phyloP scores from a whole-genome alignment of 1,140 invertebrate species.

The Neuroterus valhalla region DNA sequence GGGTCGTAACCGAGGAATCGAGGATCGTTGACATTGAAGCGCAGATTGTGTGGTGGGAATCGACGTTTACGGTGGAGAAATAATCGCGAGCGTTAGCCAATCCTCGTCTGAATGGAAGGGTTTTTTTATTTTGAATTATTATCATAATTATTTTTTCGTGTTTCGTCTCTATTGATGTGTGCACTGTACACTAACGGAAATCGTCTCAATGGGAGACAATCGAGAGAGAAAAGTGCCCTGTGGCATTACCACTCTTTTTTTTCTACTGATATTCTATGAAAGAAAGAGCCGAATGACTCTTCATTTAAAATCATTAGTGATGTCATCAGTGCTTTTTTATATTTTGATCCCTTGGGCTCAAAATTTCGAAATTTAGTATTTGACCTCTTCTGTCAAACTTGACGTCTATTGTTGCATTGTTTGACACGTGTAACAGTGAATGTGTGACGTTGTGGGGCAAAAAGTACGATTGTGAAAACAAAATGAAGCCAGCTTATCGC shows the following conservation, averaged over 20 bases:
- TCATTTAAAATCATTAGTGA: constrained; percentile 18
- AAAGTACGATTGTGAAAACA: constrained; percentile 24
- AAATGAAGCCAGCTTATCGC: neutral
- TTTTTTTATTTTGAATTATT: neutral
- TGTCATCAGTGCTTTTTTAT: neutral
- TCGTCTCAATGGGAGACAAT: neutral
- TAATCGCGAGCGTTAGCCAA: constrained; percentile 37
- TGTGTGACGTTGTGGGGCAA: constrained; percentile 1
- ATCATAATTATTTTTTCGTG: neutral
- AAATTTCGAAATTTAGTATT: constrained; percentile 9
- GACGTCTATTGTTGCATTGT: constrained; percentile 20
- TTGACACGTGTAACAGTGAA: constrained; percentile 22
- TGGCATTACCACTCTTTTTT: constrained; percentile 7
- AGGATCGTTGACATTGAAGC: constrained; percentile 62
- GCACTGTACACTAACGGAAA: neutral
- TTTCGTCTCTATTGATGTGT: neutral
- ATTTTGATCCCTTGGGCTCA: neutral
- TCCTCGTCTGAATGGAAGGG: too few relatives aligned
- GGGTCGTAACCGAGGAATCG: constrained; percentile 12
- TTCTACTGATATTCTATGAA: neutral
- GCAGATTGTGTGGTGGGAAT: constrained; percentile 41
- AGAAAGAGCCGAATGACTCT: constrained; percentile 5
- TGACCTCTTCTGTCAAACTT: constrained; percentile 26
- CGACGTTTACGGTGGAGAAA: constrained; percentile 34
- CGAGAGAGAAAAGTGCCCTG: neutral